A percentile compares a stretch with the other conserved stretches of the same genome.
These are phyloP conservation scores for Cydia strobilella DNA, from an alignment of 1,140 invertebrate species.

Conservation along the genomic window DNA sequence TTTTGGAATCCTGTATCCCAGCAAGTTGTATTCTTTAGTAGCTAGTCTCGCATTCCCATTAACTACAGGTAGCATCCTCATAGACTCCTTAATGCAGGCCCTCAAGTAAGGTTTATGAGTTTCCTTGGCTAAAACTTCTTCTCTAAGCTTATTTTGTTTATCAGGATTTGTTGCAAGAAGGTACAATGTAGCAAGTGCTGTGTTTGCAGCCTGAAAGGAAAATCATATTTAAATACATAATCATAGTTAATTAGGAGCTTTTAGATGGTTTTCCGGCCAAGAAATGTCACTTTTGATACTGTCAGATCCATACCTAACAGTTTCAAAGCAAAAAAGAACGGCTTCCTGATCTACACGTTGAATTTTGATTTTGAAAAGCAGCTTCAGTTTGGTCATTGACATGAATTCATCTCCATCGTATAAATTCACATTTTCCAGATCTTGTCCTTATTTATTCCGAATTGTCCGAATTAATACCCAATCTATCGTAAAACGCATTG, in stretches of 20 bases:
- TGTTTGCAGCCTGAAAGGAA: constrained; percentile 59
- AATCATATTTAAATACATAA: constrained; percentile 34
- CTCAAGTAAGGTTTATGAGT: constrained; percentile 81
- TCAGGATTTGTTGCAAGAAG: constrained; percentile 83
- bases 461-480: too few relatives aligned
- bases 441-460: too few relatives aligned
- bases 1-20: constrained; percentile 82
- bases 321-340: too few relatives aligned
- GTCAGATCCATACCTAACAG: too few relatives aligned
- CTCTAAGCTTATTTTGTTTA: constrained; percentile 84
- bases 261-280: too few relatives aligned
- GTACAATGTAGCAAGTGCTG: constrained; percentile 78
- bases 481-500: too few relatives aligned
- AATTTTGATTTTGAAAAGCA: too few relatives aligned
- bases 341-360: too few relatives aligned
- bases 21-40: constrained; percentile 79
- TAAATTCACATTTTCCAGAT: too few relatives aligned
- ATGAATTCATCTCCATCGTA: too few relatives aligned
- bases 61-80: constrained; percentile 80
- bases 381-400: too few relatives aligned
- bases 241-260: constrained; percentile 3
- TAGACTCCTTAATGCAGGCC: constrained; percentile 84
- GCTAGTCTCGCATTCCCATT: constrained; percentile 76
- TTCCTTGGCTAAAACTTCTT: constrained; percentile 80
- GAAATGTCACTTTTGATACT: too few relatives aligned